Base-by-base conservation (phyloP, 1,140 invertebrate genomes). In the Zaprionus kolodkinae region DNA sequence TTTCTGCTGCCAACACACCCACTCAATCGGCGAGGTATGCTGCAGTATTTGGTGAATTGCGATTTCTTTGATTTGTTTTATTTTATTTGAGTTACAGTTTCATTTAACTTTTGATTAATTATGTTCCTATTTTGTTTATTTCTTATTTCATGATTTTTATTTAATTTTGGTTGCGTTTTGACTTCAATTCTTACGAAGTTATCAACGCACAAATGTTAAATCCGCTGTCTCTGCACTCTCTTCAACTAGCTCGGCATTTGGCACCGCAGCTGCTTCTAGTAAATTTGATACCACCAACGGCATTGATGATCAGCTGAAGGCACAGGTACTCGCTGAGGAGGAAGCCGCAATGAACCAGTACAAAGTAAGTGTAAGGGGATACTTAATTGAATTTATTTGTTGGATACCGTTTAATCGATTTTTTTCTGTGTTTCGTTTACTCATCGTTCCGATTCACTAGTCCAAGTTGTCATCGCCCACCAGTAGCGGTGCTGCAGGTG, bases 311-410 rank as follows among this genome's bases (percentile, higher is more conserved):
- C 95, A 95, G 65, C 93, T 98, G 3, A 96, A 96, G 86, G 96
- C 97, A 82, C 96, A 97, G 92, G 97, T 96, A 36, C 93, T 99
- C 33, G 98, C 98, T 54, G 98, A 99, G 92, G 98, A 99, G 93
- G 97, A 98, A 93, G 97, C 97, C 33, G 96, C 96, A 36, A 96
- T 99, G 94, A 98, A 97, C 93, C 97, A 98, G 92, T 97, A 98
- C 88, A 99, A 98, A 95, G 98, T 98, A 94, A 92, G 87, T 83
- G 57, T 45, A 40, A 38, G 38, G 4, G 48, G n/a, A 62, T 6
- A 45, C n/a, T 12, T 57, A 25, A 54, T 25, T 56, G 15, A 33
- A 60, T 60, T 38, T 27, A 40, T 45, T 17, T 33, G 7, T 94
- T 89, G 76, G 65, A 27, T 50, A 48, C 45, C 11, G 45, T 55